phyloP scores from a whole-genome alignment of 2,113 vertebrate genomes.

The Eurystomus gularis region DNA sequence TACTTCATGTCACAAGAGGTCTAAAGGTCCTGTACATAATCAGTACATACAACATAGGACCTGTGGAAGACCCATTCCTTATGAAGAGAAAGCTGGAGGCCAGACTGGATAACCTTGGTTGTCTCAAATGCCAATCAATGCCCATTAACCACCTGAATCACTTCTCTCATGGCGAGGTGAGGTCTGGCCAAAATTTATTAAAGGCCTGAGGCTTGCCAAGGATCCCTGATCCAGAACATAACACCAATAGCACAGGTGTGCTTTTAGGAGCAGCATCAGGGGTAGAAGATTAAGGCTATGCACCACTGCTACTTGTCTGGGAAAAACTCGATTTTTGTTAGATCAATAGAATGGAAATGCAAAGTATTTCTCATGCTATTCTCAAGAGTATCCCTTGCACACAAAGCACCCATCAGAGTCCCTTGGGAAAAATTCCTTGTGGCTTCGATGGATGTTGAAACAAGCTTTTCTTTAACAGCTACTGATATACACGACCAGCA shows the following conservation, averaged over 20 bases:
- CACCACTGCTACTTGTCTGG: not conserved
- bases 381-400: not conserved
- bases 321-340: not conserved
- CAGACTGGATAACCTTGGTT: not conserved
- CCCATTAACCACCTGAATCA: not conserved
- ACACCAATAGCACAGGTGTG: not conserved
- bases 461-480: not conserved
- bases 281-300: not conserved
- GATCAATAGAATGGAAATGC: not conserved
- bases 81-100: not conserved
- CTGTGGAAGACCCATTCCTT: not conserved
- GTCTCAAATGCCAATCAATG: not conserved
- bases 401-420: not conserved
- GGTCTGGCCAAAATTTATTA: not conserved
- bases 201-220: not conserved
- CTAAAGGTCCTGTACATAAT: not conserved
- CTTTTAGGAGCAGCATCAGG: not conserved
- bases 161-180: not conserved
- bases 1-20: not conserved
- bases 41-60: not conserved
- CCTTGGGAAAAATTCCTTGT: not conserved
- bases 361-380: not conserved
- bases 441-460: not conserved
- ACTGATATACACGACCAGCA: not conserved
- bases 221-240: not conserved